Conservation (phyloP, 2,888 invertebrate species). For the Cabera pusaria region DNA sequence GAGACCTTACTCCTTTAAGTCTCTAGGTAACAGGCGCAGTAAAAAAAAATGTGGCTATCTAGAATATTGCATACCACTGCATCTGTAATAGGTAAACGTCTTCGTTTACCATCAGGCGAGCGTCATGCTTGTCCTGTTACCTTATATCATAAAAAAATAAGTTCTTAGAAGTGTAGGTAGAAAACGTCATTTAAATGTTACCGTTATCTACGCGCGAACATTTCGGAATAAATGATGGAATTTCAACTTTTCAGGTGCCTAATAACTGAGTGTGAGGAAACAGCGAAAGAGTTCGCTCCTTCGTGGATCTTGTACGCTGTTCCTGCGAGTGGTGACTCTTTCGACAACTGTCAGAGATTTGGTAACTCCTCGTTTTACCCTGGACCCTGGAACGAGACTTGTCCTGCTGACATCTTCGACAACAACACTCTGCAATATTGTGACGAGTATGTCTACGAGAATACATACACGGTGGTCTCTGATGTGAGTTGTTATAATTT, state of each 20-base stretch:
- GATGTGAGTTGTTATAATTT: slow-evolving; percentile 41
- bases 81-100: too few species aligned
- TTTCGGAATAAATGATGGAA: too few species aligned
- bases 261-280: slow-evolving; percentile 55
- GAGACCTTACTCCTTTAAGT: too few species aligned
- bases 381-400: slow-evolving; percentile 28
- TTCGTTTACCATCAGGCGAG: too few species aligned
- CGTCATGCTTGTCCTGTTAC: too few species aligned
- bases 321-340: slow-evolving; percentile 47
- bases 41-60: too few species aligned
- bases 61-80: too few species aligned
- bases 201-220: too few species aligned
- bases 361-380: slow-evolving; percentile 28
- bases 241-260: slow-evolving; percentile 20
- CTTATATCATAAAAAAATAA: too few species aligned
- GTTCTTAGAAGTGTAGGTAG: too few species aligned
- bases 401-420: slow-evolving; percentile 56
- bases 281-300: slow-evolving; percentile 46
- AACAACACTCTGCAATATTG: slow-evolving; percentile 37
- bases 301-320: slow-evolving; percentile 72
- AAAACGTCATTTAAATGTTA: too few species aligned
- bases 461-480: slow-evolving; percentile 44
- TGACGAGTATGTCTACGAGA: slow-evolving; percentile 55
- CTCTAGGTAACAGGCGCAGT: too few species aligned
- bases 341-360: slow-evolving; percentile 74